Base-by-base conservation (phyloP, 92 coral and sea anemone species). In the Pocillopora meandrina region DNA sequence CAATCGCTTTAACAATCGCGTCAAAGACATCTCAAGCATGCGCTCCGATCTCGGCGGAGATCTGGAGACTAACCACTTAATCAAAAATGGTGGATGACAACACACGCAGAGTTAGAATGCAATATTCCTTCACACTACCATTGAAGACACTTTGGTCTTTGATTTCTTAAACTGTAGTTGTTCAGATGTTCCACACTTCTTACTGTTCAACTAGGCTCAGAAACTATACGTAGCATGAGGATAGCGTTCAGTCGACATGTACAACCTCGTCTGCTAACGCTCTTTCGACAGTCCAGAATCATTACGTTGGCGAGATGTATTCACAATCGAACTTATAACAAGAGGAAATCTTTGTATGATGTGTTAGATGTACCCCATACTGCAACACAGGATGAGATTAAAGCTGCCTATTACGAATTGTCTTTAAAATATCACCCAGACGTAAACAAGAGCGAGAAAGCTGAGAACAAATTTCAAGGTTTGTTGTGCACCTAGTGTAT, bases 391-490 rank as follows among this genome's bases (percentile, higher is more conserved):
- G 84, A 75, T 58, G 98, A 96, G 56, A 94, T 96, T 80, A 96
- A 94, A 84, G 77, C 82, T 55, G 94, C 95, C 9, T 96, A 94
- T 42, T 96, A 94, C 83, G 98, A 94, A 42, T 76, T 94, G 71
- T 95, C 98, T 31, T 57, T 93, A 75, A 90, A 85, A 65, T 92
- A 90, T 77, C 98, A 96, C 56, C 98, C 98, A 16, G 98, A 96
- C 61, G 85, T 79, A 9, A 96, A 87, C 64, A 87, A 74, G 19
- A 82, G 85, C 65, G 79, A 21, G 42, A 90, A 85, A 72, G 90
- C 93, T 61, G 79, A 89, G 20, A 87, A 90, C 33, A 72, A 52
- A 26, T 96, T 96, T 75, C 78, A 92, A 82, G 98, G 98, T 96
- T 86, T 56, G 89, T 78, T 9, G 34, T 10, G 17, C 31, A 10